A percentile compares a stretch with the other conserved stretches of the same genome.
phyloP scores from a whole-genome alignment of 2,888 invertebrate species.

The Melanophora roralis region DNA sequence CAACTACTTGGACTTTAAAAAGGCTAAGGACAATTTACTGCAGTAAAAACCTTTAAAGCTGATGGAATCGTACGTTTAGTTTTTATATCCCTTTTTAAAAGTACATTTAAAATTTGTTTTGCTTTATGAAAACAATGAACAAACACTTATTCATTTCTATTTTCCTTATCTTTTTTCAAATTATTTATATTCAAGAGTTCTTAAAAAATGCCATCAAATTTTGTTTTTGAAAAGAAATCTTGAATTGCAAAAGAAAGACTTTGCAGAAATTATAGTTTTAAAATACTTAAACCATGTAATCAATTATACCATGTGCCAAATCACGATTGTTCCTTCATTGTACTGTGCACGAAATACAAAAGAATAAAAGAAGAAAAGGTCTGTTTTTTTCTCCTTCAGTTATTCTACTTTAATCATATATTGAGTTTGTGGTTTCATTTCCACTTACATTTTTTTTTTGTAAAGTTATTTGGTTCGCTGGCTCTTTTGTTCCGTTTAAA shows the following conservation, averaged over 20 bases:
- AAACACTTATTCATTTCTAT: not conserved
- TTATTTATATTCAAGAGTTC: not conserved
- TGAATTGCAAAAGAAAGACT: conserved; percentile 1
- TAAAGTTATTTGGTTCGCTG: conserved; percentile 48
- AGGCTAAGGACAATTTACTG: too few relatives aligned
- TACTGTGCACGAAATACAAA: conserved; percentile 12
- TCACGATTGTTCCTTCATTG: conserved; percentile 39
- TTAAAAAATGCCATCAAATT: not conserved
- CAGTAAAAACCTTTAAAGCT: too few relatives aligned
- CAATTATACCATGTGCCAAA: conserved; percentile 55
- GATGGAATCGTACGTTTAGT: too few relatives aligned
- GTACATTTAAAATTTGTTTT: too few relatives aligned
- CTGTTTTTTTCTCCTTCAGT: conserved; percentile 1
- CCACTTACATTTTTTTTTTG: not conserved
- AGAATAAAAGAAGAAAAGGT: not conserved
- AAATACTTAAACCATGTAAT: conserved; percentile 32
- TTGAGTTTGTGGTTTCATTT: conserved; percentile 42
- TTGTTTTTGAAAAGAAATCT: not conserved
- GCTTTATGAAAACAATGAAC: too few relatives aligned
- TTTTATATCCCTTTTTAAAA: too few relatives aligned
- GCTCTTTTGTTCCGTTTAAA: conserved; percentile 45
- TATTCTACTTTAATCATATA: conserved; percentile 17
- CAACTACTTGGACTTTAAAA: too few relatives aligned
- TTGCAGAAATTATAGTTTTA: conserved; percentile 33
- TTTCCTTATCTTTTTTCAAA: not conserved